Conservation (phyloP, 2,888 invertebrate genomes). For the Oscheius sp. region DNA sequence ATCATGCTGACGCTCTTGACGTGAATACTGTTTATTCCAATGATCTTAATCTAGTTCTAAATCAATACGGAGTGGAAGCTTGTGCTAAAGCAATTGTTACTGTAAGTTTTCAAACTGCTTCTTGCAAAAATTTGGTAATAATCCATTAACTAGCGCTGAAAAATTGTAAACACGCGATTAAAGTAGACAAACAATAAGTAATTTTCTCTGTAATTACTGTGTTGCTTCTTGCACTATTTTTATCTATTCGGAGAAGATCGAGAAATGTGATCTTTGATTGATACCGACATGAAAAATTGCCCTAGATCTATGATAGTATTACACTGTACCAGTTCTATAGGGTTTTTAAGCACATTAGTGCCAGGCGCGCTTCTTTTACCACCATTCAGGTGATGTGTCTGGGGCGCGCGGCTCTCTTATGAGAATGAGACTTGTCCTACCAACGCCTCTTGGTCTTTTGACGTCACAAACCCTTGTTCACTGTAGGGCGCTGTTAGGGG, state of each 20-base stretch:
- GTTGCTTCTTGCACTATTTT: too few relatives aligned
- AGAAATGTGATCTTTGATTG: too few relatives aligned
- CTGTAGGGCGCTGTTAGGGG: neutral
- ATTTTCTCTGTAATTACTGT: too few relatives aligned
- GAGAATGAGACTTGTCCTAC: slow-evolving; percentile 24
- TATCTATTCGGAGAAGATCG: too few relatives aligned
- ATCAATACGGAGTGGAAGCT: slow-evolving; percentile 91
- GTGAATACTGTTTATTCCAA: slow-evolving; percentile 80
- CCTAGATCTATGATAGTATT: too few relatives aligned
- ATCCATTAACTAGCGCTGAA: too few relatives aligned
- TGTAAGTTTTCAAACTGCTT: slow-evolving; percentile 70
- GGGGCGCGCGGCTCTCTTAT: slow-evolving; percentile 8
- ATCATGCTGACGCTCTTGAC: slow-evolving; percentile 82
- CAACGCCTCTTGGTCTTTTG: slow-evolving; percentile 27
- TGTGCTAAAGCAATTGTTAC: slow-evolving; percentile 88
- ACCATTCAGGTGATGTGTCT: neutral
- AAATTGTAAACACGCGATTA: too few relatives aligned
- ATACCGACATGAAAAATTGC: too few relatives aligned
- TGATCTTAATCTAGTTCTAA: slow-evolving; percentile 88
- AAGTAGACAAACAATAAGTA: too few relatives aligned
- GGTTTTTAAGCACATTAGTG: neutral
- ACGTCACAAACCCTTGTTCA: slow-evolving; percentile 20
- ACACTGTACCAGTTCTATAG: too few relatives aligned
- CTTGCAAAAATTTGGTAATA: too few relatives aligned
- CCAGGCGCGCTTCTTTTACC: slow-evolving; percentile 8